These are phyloP conservation scores for Heliconius nattereri DNA, from an alignment of 1,140 invertebrate species.

Conservation along the genomic window DNA sequence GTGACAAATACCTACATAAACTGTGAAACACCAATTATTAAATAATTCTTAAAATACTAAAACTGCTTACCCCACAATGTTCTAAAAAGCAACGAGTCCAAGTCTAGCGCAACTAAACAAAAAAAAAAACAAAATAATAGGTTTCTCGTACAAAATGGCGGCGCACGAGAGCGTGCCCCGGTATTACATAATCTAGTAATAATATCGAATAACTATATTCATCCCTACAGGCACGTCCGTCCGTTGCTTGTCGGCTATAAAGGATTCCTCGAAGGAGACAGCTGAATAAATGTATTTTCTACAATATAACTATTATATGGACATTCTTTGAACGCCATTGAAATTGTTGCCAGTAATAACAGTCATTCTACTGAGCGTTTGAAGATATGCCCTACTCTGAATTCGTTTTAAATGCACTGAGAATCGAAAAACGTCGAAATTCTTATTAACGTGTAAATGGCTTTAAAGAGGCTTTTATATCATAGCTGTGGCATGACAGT, in stretches of 20 bases:
- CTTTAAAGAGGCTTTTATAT: too few species aligned
- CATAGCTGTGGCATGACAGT: too few species aligned
- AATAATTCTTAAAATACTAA: neutral
- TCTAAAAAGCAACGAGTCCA: neutral
- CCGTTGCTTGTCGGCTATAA: slow-evolving; percentile 1
- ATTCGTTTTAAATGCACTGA: too few species aligned
- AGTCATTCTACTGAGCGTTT: neutral
- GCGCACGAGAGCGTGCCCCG: slow-evolving; percentile 2
- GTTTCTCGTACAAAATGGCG: neutral
- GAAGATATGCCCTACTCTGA: neutral
- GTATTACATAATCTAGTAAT: slow-evolving; percentile 6
- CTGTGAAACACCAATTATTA: neutral
- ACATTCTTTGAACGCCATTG: neutral
- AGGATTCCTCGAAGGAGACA: slow-evolving; percentile 1
- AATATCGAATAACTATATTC: neutral
- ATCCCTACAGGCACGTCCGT: slow-evolving; percentile 4
- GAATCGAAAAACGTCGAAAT: too few species aligned
- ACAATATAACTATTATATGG: slow-evolving; percentile 1
- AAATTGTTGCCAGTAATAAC: neutral
- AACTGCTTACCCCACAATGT: neutral
- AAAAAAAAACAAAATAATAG: neutral
- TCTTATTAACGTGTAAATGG: too few species aligned
- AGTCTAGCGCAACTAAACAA: neutral
- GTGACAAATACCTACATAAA: too few species aligned
- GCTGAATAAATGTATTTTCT: slow-evolving; percentile 8